Conservation (phyloP, 2,113 vertebrate species). For the Indicator maculatus region DNA sequence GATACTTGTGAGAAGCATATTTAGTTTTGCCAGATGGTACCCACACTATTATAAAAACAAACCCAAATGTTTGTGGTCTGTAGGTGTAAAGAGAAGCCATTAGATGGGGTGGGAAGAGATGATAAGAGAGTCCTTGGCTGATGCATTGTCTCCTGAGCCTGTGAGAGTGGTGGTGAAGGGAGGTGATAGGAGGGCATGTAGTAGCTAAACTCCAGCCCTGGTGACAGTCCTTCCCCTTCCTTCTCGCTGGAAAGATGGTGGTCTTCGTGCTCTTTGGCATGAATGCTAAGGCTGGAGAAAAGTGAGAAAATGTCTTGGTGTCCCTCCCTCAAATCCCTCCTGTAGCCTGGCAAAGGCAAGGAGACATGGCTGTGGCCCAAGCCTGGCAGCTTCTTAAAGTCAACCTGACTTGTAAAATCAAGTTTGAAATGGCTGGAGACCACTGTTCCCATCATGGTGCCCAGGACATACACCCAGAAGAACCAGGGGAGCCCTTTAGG, state of each 20-base stretch:
- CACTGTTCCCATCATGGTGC: neutral
- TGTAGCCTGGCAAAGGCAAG: neutral
- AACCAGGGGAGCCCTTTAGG: neutral
- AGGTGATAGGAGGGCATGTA: rapidly evolving
- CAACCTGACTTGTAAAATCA: neutral
- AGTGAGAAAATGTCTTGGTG: rapidly evolving
- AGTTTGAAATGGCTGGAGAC: neutral
- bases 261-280: neutral
- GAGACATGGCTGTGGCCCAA: neutral
- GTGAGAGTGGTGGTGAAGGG: rapidly evolving
- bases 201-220: neutral
- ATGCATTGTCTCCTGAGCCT: neutral
- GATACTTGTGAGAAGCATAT: neutral
- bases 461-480: neutral
- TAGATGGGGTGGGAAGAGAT: neutral
- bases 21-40: neutral
- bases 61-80: conserved; percentile 41
- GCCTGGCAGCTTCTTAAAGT: neutral
- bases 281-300: neutral
- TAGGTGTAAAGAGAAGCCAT: conserved; percentile 33
- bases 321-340: neutral
- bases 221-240: neutral
- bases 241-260: neutral
- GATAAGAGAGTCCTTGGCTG: neutral
- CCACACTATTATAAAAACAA: conserved; percentile 4